These are phyloP conservation scores for Heliconius erato DNA, from an alignment of 2,888 invertebrate genomes.

Conservation along the genomic window DNA sequence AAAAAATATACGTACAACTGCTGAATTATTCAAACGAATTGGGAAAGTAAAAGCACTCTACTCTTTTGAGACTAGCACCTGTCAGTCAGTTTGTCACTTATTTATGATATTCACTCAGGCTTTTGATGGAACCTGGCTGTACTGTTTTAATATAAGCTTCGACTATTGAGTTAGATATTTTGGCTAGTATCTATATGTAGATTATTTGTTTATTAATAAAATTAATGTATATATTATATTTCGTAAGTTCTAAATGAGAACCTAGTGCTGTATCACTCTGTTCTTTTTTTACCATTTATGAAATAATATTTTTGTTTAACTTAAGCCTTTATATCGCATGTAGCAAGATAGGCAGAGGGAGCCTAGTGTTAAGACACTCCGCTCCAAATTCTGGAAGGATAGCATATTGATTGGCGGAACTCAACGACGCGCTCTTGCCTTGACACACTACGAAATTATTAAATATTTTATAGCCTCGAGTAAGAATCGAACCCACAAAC, in stretches of 20 bases:
- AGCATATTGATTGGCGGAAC: too few species aligned
- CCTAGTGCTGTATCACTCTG: too few species aligned
- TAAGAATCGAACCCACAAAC: not conserved
- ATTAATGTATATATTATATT: not conserved
- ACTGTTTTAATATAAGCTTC: not conserved
- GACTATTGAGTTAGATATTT: not conserved
- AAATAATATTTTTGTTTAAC: too few species aligned
- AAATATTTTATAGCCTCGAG: not conserved
- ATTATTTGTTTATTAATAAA: not conserved
- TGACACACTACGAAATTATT: not conserved
- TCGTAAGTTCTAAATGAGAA: not conserved
- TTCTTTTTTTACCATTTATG: too few species aligned
- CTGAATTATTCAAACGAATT: slow-evolving; percentile 75
- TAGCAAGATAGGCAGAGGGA: too few species aligned
- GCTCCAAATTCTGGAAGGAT: too few species aligned
- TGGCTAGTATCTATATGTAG: not conserved
- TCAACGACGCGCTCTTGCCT: too few species aligned
- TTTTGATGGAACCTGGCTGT: slow-evolving; percentile 46
- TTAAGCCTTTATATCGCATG: too few species aligned
- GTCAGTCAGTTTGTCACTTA: slow-evolving; percentile 79
- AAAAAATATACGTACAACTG: slow-evolving; percentile 61
- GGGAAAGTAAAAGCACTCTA: slow-evolving; percentile 74
- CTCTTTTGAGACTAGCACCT: slow-evolving; percentile 62
- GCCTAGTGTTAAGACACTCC: too few species aligned
- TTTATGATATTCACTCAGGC: slow-evolving; percentile 63